Evolutionary conservation across 2,888 invertebrate genomes (phyloP).

Genomic region (Acronicta alni): DNA sequence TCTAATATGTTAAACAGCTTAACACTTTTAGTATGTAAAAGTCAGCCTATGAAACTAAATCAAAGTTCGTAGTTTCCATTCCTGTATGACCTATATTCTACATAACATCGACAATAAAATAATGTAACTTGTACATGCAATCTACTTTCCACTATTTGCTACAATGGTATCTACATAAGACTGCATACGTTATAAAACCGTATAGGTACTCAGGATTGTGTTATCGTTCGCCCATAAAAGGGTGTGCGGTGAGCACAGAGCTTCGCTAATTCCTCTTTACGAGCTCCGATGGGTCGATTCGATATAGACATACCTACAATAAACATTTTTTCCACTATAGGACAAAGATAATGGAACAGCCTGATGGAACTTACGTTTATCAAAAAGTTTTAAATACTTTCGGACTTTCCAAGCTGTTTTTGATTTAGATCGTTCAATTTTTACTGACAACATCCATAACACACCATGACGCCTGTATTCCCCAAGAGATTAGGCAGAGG

Average conservation of each 20-base stretch:
- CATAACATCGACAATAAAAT: too few species aligned
- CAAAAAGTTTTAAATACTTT: neutral
- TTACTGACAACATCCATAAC: too few species aligned
- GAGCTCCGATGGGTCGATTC: constrained; percentile 63
- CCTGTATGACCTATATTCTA: too few species aligned
- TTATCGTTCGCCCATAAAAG: constrained; percentile 66
- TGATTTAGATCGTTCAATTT: too few species aligned
- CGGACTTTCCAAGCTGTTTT: neutral
- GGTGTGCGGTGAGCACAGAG: constrained; percentile 56
- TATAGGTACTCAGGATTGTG: constrained; percentile 48
- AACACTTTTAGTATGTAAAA: too few species aligned
- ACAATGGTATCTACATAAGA: constrained; percentile 17
- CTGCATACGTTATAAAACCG: constrained; percentile 52
- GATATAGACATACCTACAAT: constrained; percentile 52
- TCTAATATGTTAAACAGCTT: too few species aligned
- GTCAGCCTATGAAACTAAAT: too few species aligned
- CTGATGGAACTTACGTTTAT: neutral
- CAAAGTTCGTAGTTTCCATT: too few species aligned
- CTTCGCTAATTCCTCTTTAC: constrained; percentile 72
- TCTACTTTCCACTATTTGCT: neutral
- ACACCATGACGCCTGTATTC: too few species aligned
- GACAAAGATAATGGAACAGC: neutral
- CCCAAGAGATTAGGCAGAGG: too few species aligned
- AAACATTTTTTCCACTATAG: constrained; percentile 38
- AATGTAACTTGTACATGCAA: neutral